Evolutionary conservation across 2,113 vertebrate species (phyloP).

Genomic region (Grantiella picta): DNA sequence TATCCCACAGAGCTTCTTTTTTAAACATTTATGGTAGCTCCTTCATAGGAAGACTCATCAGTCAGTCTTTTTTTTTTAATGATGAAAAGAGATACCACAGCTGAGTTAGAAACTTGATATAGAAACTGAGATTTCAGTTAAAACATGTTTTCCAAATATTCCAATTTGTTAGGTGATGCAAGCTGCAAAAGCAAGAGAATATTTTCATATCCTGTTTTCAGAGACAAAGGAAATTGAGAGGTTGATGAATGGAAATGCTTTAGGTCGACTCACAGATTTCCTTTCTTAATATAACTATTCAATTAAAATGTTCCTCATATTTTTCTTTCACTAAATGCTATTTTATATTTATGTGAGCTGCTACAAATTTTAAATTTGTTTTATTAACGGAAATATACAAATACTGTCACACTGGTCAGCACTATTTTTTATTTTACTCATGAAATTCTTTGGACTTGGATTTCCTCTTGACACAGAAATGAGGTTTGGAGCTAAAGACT

Average conservation of each 20-base stretch:
- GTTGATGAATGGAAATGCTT: background rate
- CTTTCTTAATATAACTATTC: background rate
- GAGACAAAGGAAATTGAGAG: constrained; percentile 16
- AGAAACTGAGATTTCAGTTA: background rate
- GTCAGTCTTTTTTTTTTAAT: background rate
- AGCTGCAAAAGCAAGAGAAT: background rate
- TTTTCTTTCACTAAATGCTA: background rate
- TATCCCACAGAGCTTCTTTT: background rate
- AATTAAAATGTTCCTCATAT: background rate
- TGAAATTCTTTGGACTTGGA: background rate
- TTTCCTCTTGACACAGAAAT: background rate
- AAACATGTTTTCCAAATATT: background rate
- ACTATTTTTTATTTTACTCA: background rate
- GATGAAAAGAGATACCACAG: background rate
- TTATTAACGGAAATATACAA: background rate
- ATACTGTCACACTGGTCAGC: background rate
- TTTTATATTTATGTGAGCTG: background rate
- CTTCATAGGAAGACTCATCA: background rate
- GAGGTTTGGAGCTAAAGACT: background rate
- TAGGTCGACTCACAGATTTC: background rate
- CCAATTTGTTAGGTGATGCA: background rate
- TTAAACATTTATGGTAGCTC: background rate
- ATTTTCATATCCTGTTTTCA: constrained; percentile 22
- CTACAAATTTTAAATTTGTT: background rate
- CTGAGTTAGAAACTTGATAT: background rate